Conservation (phyloP, 2,888 invertebrate genomes). For the Heterodera filipjevi region DNA sequence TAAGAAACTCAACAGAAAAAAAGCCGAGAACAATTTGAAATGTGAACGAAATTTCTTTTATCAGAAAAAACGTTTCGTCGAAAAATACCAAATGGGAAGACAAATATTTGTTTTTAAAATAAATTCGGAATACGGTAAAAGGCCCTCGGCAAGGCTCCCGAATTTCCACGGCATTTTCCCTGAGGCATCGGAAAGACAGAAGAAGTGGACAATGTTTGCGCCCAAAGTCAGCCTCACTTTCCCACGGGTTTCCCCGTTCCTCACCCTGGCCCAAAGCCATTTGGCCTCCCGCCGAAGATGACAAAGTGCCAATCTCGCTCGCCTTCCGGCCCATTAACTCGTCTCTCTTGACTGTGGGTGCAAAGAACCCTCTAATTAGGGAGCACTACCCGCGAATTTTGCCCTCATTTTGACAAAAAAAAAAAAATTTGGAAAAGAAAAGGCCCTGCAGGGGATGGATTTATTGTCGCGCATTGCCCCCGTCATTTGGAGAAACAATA, state of each 20-base stretch:
- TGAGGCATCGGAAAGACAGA: not conserved
- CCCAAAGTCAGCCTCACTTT: not conserved
- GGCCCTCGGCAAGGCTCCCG: not conserved
- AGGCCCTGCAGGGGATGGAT: not conserved
- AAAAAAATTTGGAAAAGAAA: not conserved
- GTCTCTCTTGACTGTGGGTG: not conserved
- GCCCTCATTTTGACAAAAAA: not conserved
- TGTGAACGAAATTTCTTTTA: not conserved
- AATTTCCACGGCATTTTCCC: not conserved
- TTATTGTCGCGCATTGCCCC: constrained; percentile 11
- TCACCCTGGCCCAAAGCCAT: not conserved
- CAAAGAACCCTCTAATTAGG: constrained; percentile 12
- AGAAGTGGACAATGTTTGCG: not conserved
- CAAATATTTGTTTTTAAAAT: not conserved
- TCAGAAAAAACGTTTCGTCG: not conserved
- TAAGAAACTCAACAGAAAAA: not conserved
- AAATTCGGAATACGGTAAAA: not conserved
- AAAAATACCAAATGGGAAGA: not conserved
- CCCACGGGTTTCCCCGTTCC: not conserved
- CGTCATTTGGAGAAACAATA: not conserved
- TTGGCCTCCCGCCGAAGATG: not conserved
- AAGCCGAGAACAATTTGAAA: not conserved
- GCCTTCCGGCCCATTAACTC: constrained; percentile 9
- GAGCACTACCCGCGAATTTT: not conserved
- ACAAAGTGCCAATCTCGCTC: constrained; percentile 4